Percentiles rank a stretch among this genome's conserved stretches.
These are phyloP conservation scores for Carpatolechia fugitivella DNA, from an alignment of 2,888 invertebrate species.

Conservation along the genomic window DNA sequence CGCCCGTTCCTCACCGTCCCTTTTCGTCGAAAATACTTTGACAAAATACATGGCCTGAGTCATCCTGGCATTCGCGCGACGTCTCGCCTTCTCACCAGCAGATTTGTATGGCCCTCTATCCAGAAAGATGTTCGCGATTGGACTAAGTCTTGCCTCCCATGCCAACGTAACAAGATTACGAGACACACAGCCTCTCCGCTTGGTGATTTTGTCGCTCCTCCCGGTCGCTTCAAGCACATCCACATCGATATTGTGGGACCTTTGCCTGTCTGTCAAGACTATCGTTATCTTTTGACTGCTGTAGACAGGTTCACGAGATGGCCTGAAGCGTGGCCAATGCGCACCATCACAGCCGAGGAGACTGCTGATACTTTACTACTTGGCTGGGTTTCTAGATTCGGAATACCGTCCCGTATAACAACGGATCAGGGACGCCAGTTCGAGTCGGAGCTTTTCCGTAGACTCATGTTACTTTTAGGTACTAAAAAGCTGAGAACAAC, in stretches of 20 bases:
- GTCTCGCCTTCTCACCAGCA: constrained; percentile 17
- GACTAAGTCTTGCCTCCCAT: background rate
- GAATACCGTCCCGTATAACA: background rate
- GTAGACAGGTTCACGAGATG: constrained; percentile 1
- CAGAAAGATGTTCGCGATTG: background rate
- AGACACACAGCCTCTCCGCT: background rate
- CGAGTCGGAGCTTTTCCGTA: background rate
- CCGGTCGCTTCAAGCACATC: background rate
- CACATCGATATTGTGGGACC: background rate
- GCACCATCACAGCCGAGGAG: background rate
- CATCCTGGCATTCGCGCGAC: constrained; percentile 26
- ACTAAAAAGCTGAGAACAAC: background rate
- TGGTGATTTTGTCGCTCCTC: background rate
- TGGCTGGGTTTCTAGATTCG: background rate
- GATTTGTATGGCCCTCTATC: background rate
- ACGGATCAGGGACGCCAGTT: background rate
- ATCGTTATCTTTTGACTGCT: constrained; percentile 28
- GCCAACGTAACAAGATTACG: background rate
- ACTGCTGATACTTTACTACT: background rate
- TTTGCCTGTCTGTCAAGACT: background rate
- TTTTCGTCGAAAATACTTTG: constrained; percentile 23
- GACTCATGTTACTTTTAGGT: background rate
- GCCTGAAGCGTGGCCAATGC: background rate
- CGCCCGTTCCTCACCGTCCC: constrained; percentile 22
- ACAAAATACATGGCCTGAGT: constrained; percentile 24